Percentiles rank a stretch among this genome's conserved stretches.
Conservation (phyloP, 2,888 invertebrate species). For the Drosophila kambysellisi region DNA sequence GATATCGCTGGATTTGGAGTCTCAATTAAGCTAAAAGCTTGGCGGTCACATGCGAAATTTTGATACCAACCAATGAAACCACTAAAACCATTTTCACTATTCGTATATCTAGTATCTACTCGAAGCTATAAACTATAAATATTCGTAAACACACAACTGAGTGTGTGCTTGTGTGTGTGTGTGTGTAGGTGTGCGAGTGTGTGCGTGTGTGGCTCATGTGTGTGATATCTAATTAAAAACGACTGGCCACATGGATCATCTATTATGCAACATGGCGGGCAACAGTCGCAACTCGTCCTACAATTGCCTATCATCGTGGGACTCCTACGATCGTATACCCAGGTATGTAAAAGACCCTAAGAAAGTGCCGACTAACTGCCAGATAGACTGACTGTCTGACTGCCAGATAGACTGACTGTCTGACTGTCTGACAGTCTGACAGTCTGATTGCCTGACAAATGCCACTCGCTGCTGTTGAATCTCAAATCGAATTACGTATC, state of each 20-base stretch:
- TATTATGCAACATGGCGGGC: conserved; percentile 85
- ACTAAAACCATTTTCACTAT: conserved; percentile 3
- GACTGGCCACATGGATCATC: conserved; percentile 84
- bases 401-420: background rate
- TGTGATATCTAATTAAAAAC: conserved; percentile 55
- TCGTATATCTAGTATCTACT: background rate
- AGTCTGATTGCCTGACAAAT: background rate
- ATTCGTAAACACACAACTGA: conserved; percentile 6
- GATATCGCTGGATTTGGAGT: background rate
- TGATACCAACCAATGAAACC: background rate
- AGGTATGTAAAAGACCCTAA: conserved; percentile 87
- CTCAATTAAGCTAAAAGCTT: conserved; percentile 51
- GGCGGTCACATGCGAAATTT: conserved; percentile 9
- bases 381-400: background rate
- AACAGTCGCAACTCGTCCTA: conserved; percentile 95
- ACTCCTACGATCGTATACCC: conserved; percentile 95
- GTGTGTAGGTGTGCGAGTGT: background rate
- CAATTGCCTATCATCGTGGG: conserved; percentile 95
- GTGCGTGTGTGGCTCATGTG: conserved; percentile 29
- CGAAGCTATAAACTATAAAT: conserved; percentile 30
- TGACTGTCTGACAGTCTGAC: background rate
- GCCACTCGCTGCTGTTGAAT: conserved; percentile 2
- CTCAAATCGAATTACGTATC: conserved; percentile 48
- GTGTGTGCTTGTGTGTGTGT: conserved; percentile 11
- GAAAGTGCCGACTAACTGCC: background rate